phyloP scores from a whole-genome alignment of 2,113 vertebrate genomes.

The Malurus alboscapulatus region DNA sequence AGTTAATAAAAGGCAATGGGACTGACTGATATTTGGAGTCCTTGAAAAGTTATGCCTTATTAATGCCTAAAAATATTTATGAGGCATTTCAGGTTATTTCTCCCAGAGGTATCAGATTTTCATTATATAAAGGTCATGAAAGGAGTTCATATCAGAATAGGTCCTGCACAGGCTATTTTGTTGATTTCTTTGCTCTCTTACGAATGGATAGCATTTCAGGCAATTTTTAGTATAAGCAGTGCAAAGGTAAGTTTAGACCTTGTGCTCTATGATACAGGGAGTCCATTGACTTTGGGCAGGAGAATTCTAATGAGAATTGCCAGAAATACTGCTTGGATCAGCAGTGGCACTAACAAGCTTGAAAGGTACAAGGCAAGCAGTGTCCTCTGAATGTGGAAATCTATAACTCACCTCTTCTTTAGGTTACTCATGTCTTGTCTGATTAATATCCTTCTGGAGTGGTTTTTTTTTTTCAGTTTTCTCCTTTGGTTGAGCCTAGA shows the following conservation, averaged over 20 bases:
- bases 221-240: background rate
- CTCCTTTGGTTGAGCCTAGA: background rate
- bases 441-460: background rate
- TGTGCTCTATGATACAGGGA: background rate
- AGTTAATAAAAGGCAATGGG: background rate
- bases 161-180: background rate
- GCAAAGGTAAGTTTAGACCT: background rate
- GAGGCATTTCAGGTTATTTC: background rate
- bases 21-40: background rate
- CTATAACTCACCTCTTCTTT: background rate
- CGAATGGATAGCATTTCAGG: background rate
- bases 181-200: background rate
- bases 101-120: background rate
- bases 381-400: slow-evolving; percentile 58
- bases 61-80: background rate
- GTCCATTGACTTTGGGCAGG: slow-evolving; percentile 30
- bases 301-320: slow-evolving; percentile 49
- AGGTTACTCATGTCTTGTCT: background rate
- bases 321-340: slow-evolving; percentile 60
- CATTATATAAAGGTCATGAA: background rate
- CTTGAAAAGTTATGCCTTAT: background rate
- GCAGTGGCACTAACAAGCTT: slow-evolving; percentile 41
- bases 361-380: slow-evolving; percentile 59
- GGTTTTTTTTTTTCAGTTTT: background rate
- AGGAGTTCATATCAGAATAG: background rate